These are phyloP conservation scores for Lycaena phlaeas DNA, from an alignment of 2,888 invertebrate genomes.

Conservation along the genomic window DNA sequence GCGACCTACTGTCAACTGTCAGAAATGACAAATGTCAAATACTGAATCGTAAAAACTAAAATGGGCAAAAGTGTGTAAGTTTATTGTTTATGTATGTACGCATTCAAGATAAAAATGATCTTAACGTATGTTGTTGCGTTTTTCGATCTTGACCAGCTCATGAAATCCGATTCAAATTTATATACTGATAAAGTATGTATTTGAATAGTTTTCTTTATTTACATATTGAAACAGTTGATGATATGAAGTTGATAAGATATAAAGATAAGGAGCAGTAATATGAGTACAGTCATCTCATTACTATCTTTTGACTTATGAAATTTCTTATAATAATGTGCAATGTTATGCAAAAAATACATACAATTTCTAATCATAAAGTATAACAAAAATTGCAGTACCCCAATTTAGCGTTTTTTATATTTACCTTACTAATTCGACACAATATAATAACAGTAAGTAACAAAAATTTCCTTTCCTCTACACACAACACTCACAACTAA, in stretches of 20 bases:
- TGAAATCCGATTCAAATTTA: neutral
- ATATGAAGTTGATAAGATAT: neutral
- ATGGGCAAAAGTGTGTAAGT: neutral
- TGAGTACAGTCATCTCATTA: neutral
- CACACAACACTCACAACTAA: too few relatives aligned
- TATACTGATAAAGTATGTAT: slow-evolving; percentile 3
- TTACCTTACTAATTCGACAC: too few relatives aligned
- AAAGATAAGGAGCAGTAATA: neutral
- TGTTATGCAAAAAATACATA: neutral
- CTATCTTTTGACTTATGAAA: too few relatives aligned
- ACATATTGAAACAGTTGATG: neutral
- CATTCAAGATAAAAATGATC: too few relatives aligned
- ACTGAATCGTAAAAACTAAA: neutral
- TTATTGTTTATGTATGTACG: too few relatives aligned
- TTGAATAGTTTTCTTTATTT: neutral
- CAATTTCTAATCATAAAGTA: too few relatives aligned
- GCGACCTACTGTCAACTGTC: slow-evolving; percentile 1
- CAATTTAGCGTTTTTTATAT: too few relatives aligned
- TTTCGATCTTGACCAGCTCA: neutral
- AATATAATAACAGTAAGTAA: too few relatives aligned
- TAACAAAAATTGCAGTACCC: too few relatives aligned
- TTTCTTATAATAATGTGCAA: neutral
- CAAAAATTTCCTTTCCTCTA: too few relatives aligned
- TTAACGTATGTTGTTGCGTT: too few relatives aligned
- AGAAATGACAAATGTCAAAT: neutral